These are phyloP conservation scores for Aplodontia rufa DNA, from an alignment of 2,113 vertebrate genomes.

Conservation along the genomic window DNA sequence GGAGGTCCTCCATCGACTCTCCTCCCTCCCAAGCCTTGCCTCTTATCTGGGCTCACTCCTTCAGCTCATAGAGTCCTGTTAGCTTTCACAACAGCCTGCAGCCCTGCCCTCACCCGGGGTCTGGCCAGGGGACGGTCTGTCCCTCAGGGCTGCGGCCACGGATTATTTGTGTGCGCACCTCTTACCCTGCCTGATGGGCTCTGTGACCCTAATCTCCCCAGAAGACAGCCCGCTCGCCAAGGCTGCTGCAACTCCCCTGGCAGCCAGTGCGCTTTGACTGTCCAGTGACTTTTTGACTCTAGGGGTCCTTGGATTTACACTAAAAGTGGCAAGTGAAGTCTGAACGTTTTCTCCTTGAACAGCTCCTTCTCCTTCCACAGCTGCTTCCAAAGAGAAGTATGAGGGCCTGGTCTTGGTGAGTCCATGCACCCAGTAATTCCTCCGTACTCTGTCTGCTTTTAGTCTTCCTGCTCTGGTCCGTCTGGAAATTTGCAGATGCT, in stretches of 20 bases:
- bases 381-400: neutral
- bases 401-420: neutral
- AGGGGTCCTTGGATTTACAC: neutral
- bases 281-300: neutral
- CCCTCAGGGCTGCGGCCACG: neutral
- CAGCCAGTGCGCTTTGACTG: neutral
- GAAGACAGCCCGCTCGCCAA: neutral
- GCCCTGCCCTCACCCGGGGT: neutral
- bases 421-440: neutral
- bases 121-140: neutral
- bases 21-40: neutral
- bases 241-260: neutral
- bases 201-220: neutral
- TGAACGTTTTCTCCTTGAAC: neutral
- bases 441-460: neutral
- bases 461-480: neutral
- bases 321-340: neutral
- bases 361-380: neutral
- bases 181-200: neutral
- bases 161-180: neutral
- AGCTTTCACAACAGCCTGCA: neutral
- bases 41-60: neutral
- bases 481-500: neutral
- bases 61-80: neutral
- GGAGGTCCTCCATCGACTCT: neutral